Base-by-base conservation (phyloP, 1,140 invertebrate genomes). In the Helicorthomorpha holstii region DNA sequence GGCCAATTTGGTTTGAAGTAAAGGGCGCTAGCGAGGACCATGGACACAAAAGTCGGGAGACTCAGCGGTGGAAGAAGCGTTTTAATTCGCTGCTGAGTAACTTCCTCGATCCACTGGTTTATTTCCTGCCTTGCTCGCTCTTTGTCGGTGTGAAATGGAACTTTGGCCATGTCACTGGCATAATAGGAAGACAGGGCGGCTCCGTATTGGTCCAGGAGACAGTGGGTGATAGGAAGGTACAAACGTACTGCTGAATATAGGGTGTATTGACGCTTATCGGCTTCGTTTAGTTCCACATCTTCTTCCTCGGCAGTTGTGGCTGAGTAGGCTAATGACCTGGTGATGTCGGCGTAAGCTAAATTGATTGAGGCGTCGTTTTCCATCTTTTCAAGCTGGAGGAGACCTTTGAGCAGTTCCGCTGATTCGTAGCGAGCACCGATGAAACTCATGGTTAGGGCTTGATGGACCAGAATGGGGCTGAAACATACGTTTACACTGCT, bases 401-500 rank as follows among this genome's bases (percentile, higher is more conserved):
- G 21, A 12, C 25, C 19, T 25, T 22, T 7, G 12, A 46, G 44
- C 19, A 12, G 7, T 25, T 22, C 44, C 7, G 44, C 44, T 21
- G 44, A 46, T 22, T 46, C 44, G 44, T 46, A 46, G 19, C 44
- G 44, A 12, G 44, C 44, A 7, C 44, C 44, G 44, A 22, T 46
- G 44, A 7, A 46, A 22, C 19, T 25, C 44, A 46, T 46, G 19
- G 44, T 22, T 25, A 46, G 44, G 19, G 44, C 19, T 19, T 46
- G 19, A 25, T 46, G 44, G 44, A 46, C 21, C 19, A 7, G 19
- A 19, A 46, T 21, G 4, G 44, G 44, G 4, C 4, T 7, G 21
- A 46, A 46, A 22, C 44, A 46, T 22, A 46, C 7, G 44, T 34
- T 34, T 7, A 7, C 29, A 34, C 29, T 34, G 7, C 7, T 7